phyloP scores from a whole-genome alignment of 1,140 invertebrate genomes.

The Hypothenemus hampei region DNA sequence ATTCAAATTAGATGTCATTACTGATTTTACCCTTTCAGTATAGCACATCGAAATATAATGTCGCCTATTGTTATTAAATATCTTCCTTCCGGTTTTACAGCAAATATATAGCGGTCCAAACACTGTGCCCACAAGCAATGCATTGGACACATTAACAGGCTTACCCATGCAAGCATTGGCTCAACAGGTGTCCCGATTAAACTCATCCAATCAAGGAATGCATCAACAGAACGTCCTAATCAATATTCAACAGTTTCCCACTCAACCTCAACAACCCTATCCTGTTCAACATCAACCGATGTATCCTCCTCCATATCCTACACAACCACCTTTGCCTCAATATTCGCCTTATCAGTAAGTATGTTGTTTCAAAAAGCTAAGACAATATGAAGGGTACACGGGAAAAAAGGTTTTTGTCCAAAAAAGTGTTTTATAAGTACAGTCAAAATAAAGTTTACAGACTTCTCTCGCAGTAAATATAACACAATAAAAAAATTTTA shows the following conservation, averaged over 20 bases:
- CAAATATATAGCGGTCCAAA: too few relatives aligned
- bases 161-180: conserved; percentile 44
- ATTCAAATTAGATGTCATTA: too few relatives aligned
- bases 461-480: too few relatives aligned
- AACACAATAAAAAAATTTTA: too few relatives aligned
- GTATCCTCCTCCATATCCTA: conserved; percentile 35
- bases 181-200: conserved; percentile 43
- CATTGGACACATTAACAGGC: conserved; percentile 35
- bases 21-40: too few relatives aligned
- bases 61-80: too few relatives aligned
- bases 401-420: too few relatives aligned
- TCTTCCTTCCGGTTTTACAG: too few relatives aligned
- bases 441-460: too few relatives aligned
- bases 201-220: conserved; percentile 30
- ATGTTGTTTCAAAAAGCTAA: background rate
- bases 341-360: conserved; percentile 42
- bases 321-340: conserved; percentile 35
- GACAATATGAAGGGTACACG: too few relatives aligned
- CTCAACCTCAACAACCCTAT: conserved; percentile 37
- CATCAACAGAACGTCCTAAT: conserved; percentile 46
- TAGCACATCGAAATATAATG: too few relatives aligned
- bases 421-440: too few relatives aligned
- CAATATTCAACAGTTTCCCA: conserved; percentile 45
- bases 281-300: conserved; percentile 38
- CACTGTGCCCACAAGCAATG: background rate